Evolutionary conservation across 2,888 invertebrate genomes (phyloP).

Genomic region (Lamproptera curius): DNA sequence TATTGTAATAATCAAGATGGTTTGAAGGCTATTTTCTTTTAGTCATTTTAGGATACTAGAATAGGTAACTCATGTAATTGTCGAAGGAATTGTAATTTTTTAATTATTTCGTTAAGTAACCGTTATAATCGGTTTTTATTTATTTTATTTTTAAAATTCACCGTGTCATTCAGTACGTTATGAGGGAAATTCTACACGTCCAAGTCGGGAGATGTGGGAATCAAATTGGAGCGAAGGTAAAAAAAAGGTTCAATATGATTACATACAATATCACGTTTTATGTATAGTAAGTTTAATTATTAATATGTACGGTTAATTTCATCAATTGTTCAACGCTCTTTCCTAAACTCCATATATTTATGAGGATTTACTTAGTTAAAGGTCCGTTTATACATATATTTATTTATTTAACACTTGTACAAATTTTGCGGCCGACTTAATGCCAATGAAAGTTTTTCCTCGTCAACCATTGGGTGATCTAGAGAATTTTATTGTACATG

Average conservation of each 20-base stretch:
- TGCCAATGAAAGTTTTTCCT: too few species aligned
- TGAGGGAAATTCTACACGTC: constrained; percentile 90
- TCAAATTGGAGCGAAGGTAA: constrained; percentile 89
- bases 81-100: constrained; percentile 32
- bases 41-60: constrained; percentile 35
- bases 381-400: too few species aligned
- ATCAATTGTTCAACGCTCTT: neutral
- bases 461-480: too few species aligned
- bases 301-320: neutral
- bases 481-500: too few species aligned
- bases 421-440: too few species aligned
- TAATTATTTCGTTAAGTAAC: constrained; percentile 31
- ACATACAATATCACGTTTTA: too few species aligned
- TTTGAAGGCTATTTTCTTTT: neutral
- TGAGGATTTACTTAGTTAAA: neutral
- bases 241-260: too few species aligned
- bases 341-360: neutral
- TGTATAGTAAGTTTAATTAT: neutral
- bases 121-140: constrained; percentile 26
- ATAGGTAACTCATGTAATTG: constrained; percentile 42
- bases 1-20: constrained; percentile 9
- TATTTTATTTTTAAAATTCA: constrained; percentile 43
- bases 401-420: too few species aligned
- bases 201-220: constrained; percentile 78
- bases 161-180: constrained; percentile 46